Percentiles rank a stretch among this genome's conserved stretches.
Conservation (phyloP, 1,140 invertebrate species). For the Archivesica marissinica region DNA sequence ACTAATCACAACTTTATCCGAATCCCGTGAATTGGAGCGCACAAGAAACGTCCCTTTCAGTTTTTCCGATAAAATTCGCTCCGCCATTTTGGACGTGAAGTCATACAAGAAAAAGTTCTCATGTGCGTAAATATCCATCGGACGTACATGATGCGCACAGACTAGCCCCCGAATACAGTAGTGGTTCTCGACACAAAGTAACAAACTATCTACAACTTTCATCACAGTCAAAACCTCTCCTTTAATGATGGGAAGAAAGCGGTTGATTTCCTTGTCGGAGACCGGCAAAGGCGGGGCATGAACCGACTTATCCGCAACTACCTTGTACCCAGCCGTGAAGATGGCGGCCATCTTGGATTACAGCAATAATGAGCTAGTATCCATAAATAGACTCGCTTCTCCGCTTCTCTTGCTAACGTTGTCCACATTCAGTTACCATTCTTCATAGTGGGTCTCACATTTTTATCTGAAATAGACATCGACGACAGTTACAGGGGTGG, state of each 20-base stretch:
- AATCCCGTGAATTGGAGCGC: conserved; percentile 25
- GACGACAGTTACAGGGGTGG: too few species aligned
- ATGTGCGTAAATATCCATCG: conserved; percentile 8
- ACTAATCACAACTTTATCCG: conserved; percentile 48
- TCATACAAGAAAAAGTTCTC: conserved; percentile 57
- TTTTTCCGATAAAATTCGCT: conserved; percentile 7
- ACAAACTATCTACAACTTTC: neutral
- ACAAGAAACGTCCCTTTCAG: conserved; percentile 38
- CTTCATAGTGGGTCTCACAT: too few species aligned
- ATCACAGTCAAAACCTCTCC: conserved; percentile 25
- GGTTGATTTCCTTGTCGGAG: neutral
- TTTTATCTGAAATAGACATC: too few species aligned
- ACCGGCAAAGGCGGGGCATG: conserved; percentile 19
- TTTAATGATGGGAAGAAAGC: conserved; percentile 46
- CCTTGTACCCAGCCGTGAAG: neutral
- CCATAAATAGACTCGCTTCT: too few species aligned
- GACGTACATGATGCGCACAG: conserved; percentile 16
- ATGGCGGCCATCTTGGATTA: neutral
- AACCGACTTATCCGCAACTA: conserved; percentile 14
- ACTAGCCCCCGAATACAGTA: conserved; percentile 38
- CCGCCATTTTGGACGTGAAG: conserved; percentile 47
- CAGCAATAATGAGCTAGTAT: too few species aligned
- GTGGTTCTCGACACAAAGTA: conserved; percentile 7
- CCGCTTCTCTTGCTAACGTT: too few species aligned
- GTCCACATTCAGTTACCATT: too few species aligned